Base-by-base conservation (phyloP, 2,113 vertebrate genomes). In the Periophthalmus modestus region DNA sequence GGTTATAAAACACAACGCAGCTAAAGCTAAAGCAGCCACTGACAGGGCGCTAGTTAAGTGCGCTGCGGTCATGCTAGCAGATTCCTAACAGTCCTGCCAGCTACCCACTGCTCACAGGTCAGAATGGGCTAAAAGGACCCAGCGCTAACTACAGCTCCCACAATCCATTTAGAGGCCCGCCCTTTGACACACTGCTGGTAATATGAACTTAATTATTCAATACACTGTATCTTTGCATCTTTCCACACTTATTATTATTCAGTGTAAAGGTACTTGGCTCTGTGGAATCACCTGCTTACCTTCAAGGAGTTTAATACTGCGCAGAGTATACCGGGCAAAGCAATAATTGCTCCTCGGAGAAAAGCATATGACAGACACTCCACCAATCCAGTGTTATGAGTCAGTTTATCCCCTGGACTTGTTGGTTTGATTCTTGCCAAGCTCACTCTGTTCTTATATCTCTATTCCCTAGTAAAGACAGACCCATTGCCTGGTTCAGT, bases 21-120 rank as follows among this genome's bases (percentile, higher is more conserved):
- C 39, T 43, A 18, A 67, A 66, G 21, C 48, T 10, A 5, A 28
- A 68, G 33, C 34, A 66, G 50, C 54, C 58, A 75, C 68, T 21
- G 46, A 67, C 39, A 46, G 69, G 39, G 23, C 21, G 48, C 14
- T 63, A 19, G 46, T 62, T 52, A 65, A 63, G 71, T 52, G 19
- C 66, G 36, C 24, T 74, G 68, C 67, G 74, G 69, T 77, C 54
- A 67, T 73, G 69, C 39, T 63, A 39, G 69, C 62, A 61, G 66
- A 63, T 74, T 73, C 69, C 57, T 52, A 79, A 78, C 48, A 63
- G 68, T 71, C 43, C 39, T 18, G 33, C 66, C 80, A 76, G 75
- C 15, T 18, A 80, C 78, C 81, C 68, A 82, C 84, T 57, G 50
- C 85, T 86, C 81, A 81, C 75, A 70, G 83, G 74, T 85, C 79